Base-by-base conservation (phyloP, 2,113 vertebrate genomes). In the Dascyllus trimaculatus region DNA sequence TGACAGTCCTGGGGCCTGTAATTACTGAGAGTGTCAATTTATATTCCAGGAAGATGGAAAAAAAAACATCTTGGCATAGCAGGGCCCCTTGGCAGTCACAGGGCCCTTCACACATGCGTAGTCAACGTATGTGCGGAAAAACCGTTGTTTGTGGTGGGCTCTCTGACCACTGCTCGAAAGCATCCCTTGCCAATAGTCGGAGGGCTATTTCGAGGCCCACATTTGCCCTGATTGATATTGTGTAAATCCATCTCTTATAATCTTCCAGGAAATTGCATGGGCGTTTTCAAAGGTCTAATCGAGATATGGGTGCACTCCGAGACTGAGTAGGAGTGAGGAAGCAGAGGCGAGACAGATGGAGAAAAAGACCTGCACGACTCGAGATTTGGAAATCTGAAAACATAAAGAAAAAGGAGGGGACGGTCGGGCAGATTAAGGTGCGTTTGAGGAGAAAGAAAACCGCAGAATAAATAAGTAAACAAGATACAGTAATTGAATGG, bases 211-310 rank as follows among this genome's bases (percentile, higher is more conserved):
- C 10, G 8, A 82, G 72, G 52, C 32, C 49, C 71, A 56, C 71
- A 78, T 87, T 87, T 71, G 17, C 82, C 69, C 51, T 78, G 88
- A 90, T 88, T 88, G 86, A 86, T 84, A 78, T 81, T 82, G 82
- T 76, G 68, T 65, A 71, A 89, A 91, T 91, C 81, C 79, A 86
- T 89, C 82, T 86, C 76, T n/a, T 60, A 66, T 86, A 86, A 87
- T 88, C 84, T 86, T 77, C 35, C 80, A 88, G 90, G 87, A 90
- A 89, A 91, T 88, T 86, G 84, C 84, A 71, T 62, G 22, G 78
- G 83, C 68, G 17, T 85, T 72, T 78, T 62, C 71, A 78, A 79
- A 68, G 64, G 70, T 75, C 75, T 79, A 82, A 91, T 91, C 53
- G 60, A 87, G 88, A 85, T 71, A 43, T 52, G 64, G 78, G 64